These are phyloP conservation scores for Oryzias sinensis DNA, from an alignment of 2,797 vertebrate species.

Conservation along the genomic window DNA sequence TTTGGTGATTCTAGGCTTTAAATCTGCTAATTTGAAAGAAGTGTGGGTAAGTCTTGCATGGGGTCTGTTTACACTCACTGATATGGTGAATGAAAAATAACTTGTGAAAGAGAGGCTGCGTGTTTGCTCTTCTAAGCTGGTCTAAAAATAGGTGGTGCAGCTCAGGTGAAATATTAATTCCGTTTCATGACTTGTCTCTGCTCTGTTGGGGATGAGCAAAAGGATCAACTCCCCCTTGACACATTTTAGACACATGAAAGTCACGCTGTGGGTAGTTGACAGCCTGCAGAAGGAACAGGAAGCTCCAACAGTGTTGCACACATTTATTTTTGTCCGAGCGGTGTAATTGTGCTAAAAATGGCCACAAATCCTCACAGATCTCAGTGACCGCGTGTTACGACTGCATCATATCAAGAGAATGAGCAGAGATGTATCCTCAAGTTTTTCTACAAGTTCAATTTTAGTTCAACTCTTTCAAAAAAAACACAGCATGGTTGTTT, in stretches of 20 bases:
- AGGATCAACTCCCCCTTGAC: slow-evolving; percentile 19
- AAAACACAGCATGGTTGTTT: background rate
- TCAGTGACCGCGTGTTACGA: slow-evolving; percentile 46
- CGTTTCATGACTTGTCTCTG: slow-evolving; percentile 30
- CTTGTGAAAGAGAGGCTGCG: background rate
- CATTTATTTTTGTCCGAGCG: slow-evolving; percentile 52
- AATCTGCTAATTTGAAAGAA: slow-evolving; percentile 4
- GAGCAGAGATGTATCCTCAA: slow-evolving; percentile 4
- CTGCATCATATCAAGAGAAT: slow-evolving; percentile 17
- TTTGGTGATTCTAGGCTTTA: slow-evolving; percentile 1
- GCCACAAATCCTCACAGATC: slow-evolving; percentile 21
- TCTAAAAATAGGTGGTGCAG: background rate
- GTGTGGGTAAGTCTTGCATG: slow-evolving; percentile 6
- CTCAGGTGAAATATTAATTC: slow-evolving; percentile 9
- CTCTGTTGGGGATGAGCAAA: slow-evolving; percentile 11
- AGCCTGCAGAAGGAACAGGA: slow-evolving; percentile 50
- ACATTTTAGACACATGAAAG: slow-evolving; percentile 10
- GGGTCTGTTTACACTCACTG: slow-evolving; percentile 4
- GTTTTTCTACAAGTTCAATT: background rate
- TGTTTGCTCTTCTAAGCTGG: background rate
- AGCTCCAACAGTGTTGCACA: slow-evolving; percentile 54
- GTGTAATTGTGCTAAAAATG: slow-evolving; percentile 63
- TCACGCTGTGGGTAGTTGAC: slow-evolving; percentile 18
- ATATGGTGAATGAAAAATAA: slow-evolving; percentile 1
- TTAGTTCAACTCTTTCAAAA: background rate